Evolutionary conservation across 2,888 invertebrate species (phyloP), one percentile per base, ranked within the genome.

Genomic region (Brenthis daphne): DNA sequence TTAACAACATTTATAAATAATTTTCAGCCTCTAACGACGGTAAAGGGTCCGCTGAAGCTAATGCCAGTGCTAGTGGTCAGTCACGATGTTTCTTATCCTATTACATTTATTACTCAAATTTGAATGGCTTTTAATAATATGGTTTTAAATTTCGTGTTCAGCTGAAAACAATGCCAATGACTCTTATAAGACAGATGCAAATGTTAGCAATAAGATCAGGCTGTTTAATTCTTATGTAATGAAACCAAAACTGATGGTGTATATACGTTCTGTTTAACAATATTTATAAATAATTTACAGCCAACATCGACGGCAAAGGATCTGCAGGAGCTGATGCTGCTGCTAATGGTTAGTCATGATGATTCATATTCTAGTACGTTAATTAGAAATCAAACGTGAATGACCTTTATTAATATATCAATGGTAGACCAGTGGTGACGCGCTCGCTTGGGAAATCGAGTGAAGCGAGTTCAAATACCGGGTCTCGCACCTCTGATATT

Each of bases 81-180:
- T 54, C 14, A 37, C 8, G 8, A 37, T 54, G 8, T 53, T 53
- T 6, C 11, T 20, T 53, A 20, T 53, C 8, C 16, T 53, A 47
- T 12, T 43, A 53, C 16, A 12, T n/a, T 37, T 43, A 24, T 55
- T 64, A 12, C 14, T 8, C 4, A 33, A 24, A n/a, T 11, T 1
- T 54, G 6, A 12, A 1, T 43, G 13, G 33, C 13, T 29, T 13
- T 16, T n/a, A 53, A 2, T 33, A 33, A 6, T 50, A 16, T 12
- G 6, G 20, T 24, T 50, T 57, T 43, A 54, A 1, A n/a, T 24
- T 43, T 24, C 16, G 12, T 6, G 55, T 43, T 0, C 47, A 68
- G 68, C 64, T 24, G 4, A 60, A 61, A 65, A 29, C 29, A 6
- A 51, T 48, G 65, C 63, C n/a, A n/a, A 47, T 12, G 69, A 57